These are phyloP conservation scores for Gambusia affinis DNA, from an alignment of 2,113 vertebrate genomes.

Conservation along the genomic window DNA sequence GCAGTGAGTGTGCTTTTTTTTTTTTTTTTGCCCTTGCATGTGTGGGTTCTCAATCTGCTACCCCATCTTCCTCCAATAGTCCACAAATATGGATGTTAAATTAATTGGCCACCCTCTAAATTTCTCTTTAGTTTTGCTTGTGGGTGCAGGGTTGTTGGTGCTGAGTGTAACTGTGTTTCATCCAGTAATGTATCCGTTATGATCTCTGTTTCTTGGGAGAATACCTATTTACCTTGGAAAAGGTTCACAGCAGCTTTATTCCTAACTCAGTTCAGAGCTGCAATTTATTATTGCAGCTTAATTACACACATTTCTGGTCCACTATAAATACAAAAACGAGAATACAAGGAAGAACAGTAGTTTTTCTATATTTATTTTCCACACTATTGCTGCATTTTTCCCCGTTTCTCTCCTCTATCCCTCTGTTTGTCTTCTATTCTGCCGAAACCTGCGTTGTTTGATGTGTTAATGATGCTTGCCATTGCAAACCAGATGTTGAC, in stretches of 20 bases:
- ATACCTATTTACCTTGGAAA: slow-evolving; percentile 62
- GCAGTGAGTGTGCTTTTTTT: background rate
- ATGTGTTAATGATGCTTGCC: slow-evolving; percentile 11
- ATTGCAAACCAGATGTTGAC: slow-evolving; percentile 28
- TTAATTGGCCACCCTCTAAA: background rate
- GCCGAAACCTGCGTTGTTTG: slow-evolving; percentile 23
- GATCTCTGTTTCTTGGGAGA: slow-evolving; percentile 51
- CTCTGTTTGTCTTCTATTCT: slow-evolving; percentile 23
- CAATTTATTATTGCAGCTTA: background rate
- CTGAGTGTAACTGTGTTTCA: too few relatives aligned
- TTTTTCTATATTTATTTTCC: slow-evolving; percentile 11
- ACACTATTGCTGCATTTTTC: background rate
- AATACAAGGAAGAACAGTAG: slow-evolving; percentile 1
- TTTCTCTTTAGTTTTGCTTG: too few relatives aligned
- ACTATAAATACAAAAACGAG: slow-evolving; percentile 50
- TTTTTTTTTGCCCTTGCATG: too few relatives aligned
- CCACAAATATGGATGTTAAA: background rate
- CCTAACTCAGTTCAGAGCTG: slow-evolving; percentile 10
- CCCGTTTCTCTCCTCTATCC: background rate
- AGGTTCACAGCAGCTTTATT: slow-evolving; percentile 29
- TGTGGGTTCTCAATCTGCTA: background rate
- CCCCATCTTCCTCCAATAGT: background rate
- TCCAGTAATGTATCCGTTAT: background rate
- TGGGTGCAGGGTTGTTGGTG: background rate
- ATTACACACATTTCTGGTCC: slow-evolving; percentile 49